Evolutionary conservation across 2,113 vertebrate genomes (phyloP), one percentile per base, ranked within the genome.

Genomic region (Prionailurus viverrinus): DNA sequence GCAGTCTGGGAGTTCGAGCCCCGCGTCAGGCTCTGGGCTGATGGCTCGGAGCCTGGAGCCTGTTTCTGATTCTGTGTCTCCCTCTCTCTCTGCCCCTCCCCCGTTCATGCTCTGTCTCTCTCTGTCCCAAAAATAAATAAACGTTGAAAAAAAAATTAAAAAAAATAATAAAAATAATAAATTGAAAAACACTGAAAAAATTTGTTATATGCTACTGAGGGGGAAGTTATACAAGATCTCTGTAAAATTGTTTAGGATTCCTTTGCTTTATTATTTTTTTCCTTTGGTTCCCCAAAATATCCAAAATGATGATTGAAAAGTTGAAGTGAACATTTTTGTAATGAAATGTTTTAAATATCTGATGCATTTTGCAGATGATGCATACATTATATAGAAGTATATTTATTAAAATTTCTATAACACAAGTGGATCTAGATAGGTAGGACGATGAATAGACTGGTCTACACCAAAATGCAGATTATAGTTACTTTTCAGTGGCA

Each of bases 401-500:
- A 33, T 79, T 73, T 73, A 85, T 85, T 94, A 89, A 88, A 86
- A 86, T 87, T 76, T 95, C 88, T 78, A 53, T 51, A 78, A 36
- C 23, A 73, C 16, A 66, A 71, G 16, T 45, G 66, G 18, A 58
- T 55, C 45, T 8, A 55, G 36, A 48, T 33, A 86, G 15, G 23
- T 4, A 36, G 36, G 48, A 1, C 66, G 25, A 71, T 7, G 58
- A n/a, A 55, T 4, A 51, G 73, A 71, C 69, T 19, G 58, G 48
- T 33, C n/a, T 61, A 51, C 10, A 15, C 73, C 36, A 27, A 89
- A 90, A 76, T 23, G 76, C 2, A 36, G 39, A 82, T 15, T 19
- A 39, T 36, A 58, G 33, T 87, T 83, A 65, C 4, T n/a, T 76
- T 23, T 83, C 81, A 79, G 27, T 36, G 45, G 68, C 31, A 39